Percentiles rank a stretch among this genome's conserved stretches.
phyloP scores from a whole-genome alignment of 2,113 vertebrate species.

The Daphoenositta chrysoptera region DNA sequence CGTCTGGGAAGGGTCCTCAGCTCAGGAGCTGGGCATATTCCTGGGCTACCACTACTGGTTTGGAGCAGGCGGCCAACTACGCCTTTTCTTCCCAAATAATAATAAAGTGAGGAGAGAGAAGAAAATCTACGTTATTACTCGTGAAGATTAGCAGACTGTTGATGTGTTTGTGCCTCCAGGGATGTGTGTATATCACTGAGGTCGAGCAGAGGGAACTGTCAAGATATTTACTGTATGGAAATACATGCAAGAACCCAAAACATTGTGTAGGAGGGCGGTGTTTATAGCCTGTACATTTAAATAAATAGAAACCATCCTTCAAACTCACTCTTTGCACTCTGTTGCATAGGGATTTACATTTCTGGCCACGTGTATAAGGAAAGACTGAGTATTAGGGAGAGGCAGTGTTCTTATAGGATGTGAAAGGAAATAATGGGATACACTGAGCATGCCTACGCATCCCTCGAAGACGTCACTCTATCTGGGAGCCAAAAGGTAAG shows the following conservation, averaged over 20 bases:
- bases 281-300: neutral
- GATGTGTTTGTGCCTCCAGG: neutral
- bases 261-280: neutral
- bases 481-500: constrained; percentile 63
- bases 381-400: constrained; percentile 29
- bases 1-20: neutral
- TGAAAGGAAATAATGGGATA: constrained; percentile 20
- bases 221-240: neutral
- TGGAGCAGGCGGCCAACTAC: fast-evolving
- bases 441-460: constrained; percentile 21
- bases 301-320: constrained; percentile 22
- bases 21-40: neutral
- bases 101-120: neutral
- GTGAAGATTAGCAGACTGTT: neutral
- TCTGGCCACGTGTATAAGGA: neutral
- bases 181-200: neutral
- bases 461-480: constrained; percentile 41
- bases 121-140: neutral
- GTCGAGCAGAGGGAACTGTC: neutral
- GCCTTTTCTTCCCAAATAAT: neutral
- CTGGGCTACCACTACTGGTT: neutral
- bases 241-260: neutral
- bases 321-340: neutral
- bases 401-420: constrained; percentile 25
- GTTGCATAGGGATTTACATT: neutral